Conservation (phyloP, 2,797 vertebrate genomes). For the Manis javanica region DNA sequence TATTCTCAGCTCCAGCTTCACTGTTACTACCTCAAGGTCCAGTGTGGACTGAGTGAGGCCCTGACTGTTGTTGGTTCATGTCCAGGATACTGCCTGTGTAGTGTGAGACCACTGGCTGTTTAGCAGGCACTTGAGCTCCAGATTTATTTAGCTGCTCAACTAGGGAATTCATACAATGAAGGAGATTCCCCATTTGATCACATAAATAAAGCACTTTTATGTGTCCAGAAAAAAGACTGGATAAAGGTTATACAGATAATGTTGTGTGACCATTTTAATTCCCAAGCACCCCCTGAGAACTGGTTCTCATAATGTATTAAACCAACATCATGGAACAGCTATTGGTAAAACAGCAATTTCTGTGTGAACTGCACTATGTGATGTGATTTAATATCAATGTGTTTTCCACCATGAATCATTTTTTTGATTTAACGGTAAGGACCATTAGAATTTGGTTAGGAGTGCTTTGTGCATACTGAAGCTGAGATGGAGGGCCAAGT, state of each 20-base stretch:
- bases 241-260: neutral
- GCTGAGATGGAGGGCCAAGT: neutral
- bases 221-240: neutral
- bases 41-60: neutral
- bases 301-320: neutral
- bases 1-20: neutral
- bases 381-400: neutral
- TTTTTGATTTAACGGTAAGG: neutral
- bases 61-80: neutral
- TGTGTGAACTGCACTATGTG: neutral
- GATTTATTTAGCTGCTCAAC: neutral
- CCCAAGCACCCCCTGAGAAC: neutral
- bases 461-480: neutral
- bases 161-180: neutral
- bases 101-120: neutral
- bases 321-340: neutral
- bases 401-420: neutral
- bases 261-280: neutral
- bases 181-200: conserved; percentile 32
- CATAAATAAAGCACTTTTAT: neutral
- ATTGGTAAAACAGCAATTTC: neutral
- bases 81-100: neutral
- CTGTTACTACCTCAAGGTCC: neutral
- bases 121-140: neutral
- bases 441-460: neutral